Percentiles rank a stretch among this genome's conserved stretches.
These are phyloP conservation scores for Coremacera marginata DNA, from an alignment of 2,888 invertebrate species.

Conservation along the genomic window DNA sequence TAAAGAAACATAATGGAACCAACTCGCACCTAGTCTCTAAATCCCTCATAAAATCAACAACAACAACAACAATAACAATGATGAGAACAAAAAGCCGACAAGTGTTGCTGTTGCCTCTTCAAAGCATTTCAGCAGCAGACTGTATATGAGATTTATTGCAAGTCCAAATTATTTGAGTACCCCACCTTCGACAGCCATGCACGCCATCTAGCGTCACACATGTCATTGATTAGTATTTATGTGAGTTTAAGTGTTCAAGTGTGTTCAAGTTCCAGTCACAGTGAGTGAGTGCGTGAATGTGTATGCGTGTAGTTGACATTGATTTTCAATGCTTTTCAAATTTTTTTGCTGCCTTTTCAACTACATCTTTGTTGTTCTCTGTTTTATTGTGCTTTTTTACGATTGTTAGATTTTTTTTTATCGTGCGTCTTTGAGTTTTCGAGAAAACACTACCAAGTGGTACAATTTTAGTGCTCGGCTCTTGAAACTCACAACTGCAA, in stretches of 20 bases:
- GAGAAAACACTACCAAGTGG: neutral
- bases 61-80: neutral
- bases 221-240: slow-evolving; percentile 69
- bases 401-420: neutral
- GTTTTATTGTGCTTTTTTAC: neutral
- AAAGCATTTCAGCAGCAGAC: slow-evolving; percentile 39
- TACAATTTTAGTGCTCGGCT: neutral
- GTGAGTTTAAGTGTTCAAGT: slow-evolving; percentile 54
- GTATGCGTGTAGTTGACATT: slow-evolving; percentile 50
- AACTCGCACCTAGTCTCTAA: neutral
- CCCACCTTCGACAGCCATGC: neutral
- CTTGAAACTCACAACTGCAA: neutral
- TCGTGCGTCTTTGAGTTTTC: neutral
- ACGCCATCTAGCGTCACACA: slow-evolving; percentile 53
- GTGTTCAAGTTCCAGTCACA: slow-evolving; percentile 41
- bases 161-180: neutral
- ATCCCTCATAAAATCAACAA: neutral
- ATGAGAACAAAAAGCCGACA: slow-evolving; percentile 8
- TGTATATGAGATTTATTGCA: slow-evolving; percentile 39
- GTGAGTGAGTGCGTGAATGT: neutral
- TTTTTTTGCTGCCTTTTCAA: neutral
- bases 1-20: neutral
- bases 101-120: slow-evolving; percentile 39
- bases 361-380: neutral
- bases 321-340: slow-evolving; percentile 37